phyloP scores from a whole-genome alignment of 2,113 vertebrate species.

The Corythornis cristatus region DNA sequence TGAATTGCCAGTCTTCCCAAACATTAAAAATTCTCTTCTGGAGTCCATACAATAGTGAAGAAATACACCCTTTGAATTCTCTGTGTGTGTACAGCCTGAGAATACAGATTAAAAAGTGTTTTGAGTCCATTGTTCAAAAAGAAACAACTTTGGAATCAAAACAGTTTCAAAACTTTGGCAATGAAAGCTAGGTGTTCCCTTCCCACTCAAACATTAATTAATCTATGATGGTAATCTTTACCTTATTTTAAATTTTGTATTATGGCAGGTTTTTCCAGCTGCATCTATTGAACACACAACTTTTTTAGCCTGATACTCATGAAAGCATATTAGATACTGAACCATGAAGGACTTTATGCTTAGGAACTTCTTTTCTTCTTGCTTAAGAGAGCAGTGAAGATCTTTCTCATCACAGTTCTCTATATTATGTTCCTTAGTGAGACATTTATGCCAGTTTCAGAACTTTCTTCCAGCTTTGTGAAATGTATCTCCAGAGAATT shows the following conservation, averaged over 20 bases:
- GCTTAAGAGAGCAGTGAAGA: not conserved
- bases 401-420: not conserved
- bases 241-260: not conserved
- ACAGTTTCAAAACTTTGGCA: not conserved
- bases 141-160: not conserved
- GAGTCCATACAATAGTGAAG: not conserved
- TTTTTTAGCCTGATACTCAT: not conserved
- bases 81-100: not conserved
- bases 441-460: not conserved
- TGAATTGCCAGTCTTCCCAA: not conserved
- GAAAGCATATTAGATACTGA: not conserved
- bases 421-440: not conserved
- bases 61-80: not conserved
- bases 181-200: not conserved
- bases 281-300: not conserved
- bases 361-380: not conserved
- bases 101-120: not conserved
- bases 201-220: not conserved
- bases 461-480: not conserved
- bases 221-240: not conserved
- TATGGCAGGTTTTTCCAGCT: not conserved
- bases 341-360: not conserved
- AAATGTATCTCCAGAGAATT: not conserved
- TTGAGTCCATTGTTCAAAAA: not conserved
- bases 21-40: not conserved